Conservation (phyloP, 1,140 invertebrate species). For the Drosophila dunni region DNA sequence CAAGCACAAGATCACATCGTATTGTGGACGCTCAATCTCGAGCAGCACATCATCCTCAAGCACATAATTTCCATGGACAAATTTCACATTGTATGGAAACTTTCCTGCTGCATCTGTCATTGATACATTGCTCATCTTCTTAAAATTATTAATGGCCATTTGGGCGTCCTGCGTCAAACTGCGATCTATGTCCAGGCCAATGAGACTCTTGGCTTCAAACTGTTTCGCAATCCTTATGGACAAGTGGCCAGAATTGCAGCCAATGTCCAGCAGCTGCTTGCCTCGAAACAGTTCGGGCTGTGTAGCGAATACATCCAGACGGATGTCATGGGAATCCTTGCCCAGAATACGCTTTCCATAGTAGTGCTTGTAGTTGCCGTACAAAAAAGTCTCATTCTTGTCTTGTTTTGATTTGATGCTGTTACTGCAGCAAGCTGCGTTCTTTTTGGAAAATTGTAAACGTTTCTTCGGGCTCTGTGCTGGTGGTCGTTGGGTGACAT, state of each 20-base stretch:
- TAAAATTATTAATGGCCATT: slow-evolving; percentile 43
- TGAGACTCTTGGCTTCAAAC: slow-evolving; percentile 92
- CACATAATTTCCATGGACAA: slow-evolving; percentile 94
- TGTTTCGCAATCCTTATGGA: slow-evolving; percentile 94
- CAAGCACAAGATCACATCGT: slow-evolving; percentile 96
- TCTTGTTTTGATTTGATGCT: slow-evolving; percentile 38
- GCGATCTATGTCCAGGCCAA: slow-evolving; percentile 98
- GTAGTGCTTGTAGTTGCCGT: slow-evolving; percentile 87
- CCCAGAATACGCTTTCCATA: slow-evolving; percentile 96
- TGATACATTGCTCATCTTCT: slow-evolving; percentile 33
- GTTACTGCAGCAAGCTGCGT: background rate
- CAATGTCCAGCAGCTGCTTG: slow-evolving; percentile 97
- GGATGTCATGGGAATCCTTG: slow-evolving; percentile 90
- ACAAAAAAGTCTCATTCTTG: slow-evolving; percentile 60
- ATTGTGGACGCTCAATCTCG: slow-evolving; percentile 93
- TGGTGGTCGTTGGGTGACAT: background rate
- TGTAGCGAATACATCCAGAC: slow-evolving; percentile 91
- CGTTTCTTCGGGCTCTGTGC: slow-evolving; percentile 59
- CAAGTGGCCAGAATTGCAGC: slow-evolving; percentile 98
- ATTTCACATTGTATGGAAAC: slow-evolving; percentile 73
- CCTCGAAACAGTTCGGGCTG: slow-evolving; percentile 92
- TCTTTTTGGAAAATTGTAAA: slow-evolving; percentile 35
- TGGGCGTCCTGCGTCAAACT: slow-evolving; percentile 89
- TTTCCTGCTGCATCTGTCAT: slow-evolving; percentile 4
- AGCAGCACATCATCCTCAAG: slow-evolving; percentile 93